Conservation (phyloP, 2,113 vertebrate genomes). For the Pluvialis apricaria region DNA sequence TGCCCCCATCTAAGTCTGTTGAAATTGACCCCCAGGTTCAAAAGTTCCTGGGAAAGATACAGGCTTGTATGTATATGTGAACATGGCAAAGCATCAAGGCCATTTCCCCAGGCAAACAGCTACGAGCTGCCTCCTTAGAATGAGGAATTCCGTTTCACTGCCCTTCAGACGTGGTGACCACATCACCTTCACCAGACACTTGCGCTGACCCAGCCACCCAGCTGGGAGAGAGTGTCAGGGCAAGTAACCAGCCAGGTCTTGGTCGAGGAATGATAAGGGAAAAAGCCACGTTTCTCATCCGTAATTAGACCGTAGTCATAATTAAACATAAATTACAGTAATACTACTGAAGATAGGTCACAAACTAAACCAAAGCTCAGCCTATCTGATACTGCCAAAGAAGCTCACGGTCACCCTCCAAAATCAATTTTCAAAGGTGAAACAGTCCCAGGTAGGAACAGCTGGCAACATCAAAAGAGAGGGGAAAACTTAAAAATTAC, state of each 20-base stretch:
- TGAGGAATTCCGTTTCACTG: background rate
- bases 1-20: background rate
- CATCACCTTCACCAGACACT: background rate
- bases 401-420: background rate
- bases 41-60: background rate
- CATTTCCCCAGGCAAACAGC: background rate
- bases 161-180: background rate
- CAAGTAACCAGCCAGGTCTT: background rate
- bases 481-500: background rate
- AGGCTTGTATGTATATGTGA: background rate
- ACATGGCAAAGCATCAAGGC: background rate
- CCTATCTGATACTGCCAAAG: background rate
- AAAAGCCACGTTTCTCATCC: background rate
- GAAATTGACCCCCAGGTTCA: background rate
- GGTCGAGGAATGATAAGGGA: background rate
- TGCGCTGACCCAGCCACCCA: rapidly evolving
- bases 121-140: background rate
- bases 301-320: background rate
- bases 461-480: background rate
- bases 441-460: background rate
- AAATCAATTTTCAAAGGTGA: background rate
- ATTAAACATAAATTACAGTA: background rate
- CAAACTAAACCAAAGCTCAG: background rate
- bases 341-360: background rate
- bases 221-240: background rate